Base-by-base conservation (phyloP, 2,888 invertebrate species). In the Agrotis puta region DNA sequence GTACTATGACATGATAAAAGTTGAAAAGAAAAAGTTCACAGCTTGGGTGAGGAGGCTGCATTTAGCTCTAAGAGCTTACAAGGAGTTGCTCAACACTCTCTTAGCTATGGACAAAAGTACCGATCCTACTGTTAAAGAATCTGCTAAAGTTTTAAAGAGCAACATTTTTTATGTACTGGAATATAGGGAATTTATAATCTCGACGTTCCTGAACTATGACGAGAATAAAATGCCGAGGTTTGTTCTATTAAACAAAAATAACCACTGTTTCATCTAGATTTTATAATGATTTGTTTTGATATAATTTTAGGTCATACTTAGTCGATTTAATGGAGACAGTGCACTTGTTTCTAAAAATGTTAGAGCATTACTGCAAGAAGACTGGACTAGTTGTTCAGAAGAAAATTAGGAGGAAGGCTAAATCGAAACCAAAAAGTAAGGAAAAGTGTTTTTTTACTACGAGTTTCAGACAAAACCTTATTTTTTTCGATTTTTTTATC, bases 121-220 rank as follows among this genome's bases (percentile, higher is more conserved):
- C 3, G 98, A 98, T 89, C 93, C 94, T 50, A 96, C 97, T 33
- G 97, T 99, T 1, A 96, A 97, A 82, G 98, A 98, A 67, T 98
- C 98, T 20, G 97, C 98, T 53, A 98, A 97, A 94, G 98, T 98
- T 86, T 97, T 99, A 83, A 98, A 99, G 93, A 98, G 98, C 92
- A 98, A 98, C 92, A 97, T 99, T 81, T 98, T 99, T 94, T 99
- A 99, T 94, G 98, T 99, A 58, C 96, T 98, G 85, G 99, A 99
- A 93, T 99, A 99, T 92, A 97, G 99, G 79, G 99, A 99, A 93
- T 97, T 99, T 83, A 97, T 99, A 88, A 95, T 99, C 70, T 97
- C 97, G 64, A 97, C 99, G 82, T 94, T 99, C 87, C 96, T 98
- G 82, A 97, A 97, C 87, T 99, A 98, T 94, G 98, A 99, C 90